Percentiles rank a stretch among this genome's conserved stretches.
Conservation (phyloP, 2,888 invertebrate species). For the Byasa hedistus region DNA sequence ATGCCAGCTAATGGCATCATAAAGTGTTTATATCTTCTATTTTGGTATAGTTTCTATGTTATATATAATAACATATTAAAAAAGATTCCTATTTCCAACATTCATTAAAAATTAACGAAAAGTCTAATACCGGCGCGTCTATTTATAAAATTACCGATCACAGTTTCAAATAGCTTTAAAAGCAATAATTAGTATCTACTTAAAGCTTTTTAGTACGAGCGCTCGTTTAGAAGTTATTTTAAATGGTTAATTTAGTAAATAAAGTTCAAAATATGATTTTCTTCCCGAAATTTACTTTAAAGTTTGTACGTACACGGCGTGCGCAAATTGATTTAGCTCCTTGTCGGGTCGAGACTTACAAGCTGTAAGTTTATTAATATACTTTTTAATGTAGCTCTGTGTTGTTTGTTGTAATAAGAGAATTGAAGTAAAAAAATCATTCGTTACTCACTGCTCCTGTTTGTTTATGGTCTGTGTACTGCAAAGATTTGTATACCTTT, state of each 20-base stretch:
- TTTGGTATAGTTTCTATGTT: no score
- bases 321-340: neutral
- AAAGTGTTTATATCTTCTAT: no score
- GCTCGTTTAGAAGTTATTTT: no score
- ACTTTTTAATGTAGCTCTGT: neutral
- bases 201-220: neutral
- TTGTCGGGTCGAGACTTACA: neutral
- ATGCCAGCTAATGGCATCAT: no score
- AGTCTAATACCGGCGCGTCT: neutral
- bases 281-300: neutral
- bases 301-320: neutral
- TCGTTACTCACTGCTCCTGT: neutral
- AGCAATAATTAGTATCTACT: neutral
- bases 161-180: neutral
- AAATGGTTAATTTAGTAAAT: neutral
- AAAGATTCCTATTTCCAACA: neutral
- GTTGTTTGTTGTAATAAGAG: neutral
- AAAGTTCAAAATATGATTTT: neutral
- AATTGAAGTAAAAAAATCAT: neutral
- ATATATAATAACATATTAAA: neutral
- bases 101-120: neutral
- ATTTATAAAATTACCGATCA: neutral
- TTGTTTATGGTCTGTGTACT: neutral
- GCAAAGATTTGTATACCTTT: neutral
- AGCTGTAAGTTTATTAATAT: neutral